phyloP scores from a whole-genome alignment of 2,888 invertebrate species.

The Drosophila recens region DNA sequence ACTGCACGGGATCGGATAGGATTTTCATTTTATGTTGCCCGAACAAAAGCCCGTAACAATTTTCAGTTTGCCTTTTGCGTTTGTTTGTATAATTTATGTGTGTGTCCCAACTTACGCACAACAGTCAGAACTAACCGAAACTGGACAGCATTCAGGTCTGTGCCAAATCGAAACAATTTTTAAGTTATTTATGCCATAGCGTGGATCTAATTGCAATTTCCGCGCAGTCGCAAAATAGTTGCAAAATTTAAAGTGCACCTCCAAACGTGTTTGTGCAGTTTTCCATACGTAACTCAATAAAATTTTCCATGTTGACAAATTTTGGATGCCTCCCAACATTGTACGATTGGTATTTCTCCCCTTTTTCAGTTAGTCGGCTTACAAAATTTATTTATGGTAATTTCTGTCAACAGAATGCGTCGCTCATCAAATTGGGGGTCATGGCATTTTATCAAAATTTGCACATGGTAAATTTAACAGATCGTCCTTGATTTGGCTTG shows the following conservation, averaged over 20 bases:
- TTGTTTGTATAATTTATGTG: conserved; percentile 71
- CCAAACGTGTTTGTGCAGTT: conserved; percentile 26
- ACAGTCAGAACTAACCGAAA: conserved; percentile 3
- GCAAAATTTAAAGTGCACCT: conserved; percentile 58
- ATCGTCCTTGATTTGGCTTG: conserved; percentile 48
- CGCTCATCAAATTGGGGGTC: conserved; percentile 39
- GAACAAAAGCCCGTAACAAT: conserved; percentile 44
- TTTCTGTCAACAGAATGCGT: conserved; percentile 62
- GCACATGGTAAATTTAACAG: conserved; percentile 70
- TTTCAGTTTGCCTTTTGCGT: conserved; percentile 57
- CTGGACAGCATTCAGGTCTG: background rate
- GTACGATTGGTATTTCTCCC: conserved; percentile 8
- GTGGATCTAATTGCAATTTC: conserved; percentile 74
- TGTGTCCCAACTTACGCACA: conserved; percentile 45
- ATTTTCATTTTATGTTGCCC: conserved; percentile 70
- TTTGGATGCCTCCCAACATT: conserved; percentile 10
- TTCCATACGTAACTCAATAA: conserved; percentile 62
- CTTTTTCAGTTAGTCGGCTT: conserved; percentile 16
- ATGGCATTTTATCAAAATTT: conserved; percentile 59
- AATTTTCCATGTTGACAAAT: conserved; percentile 47
- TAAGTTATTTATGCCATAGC: conserved; percentile 68
- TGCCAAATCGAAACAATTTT: conserved; percentile 17
- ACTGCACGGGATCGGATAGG: conserved; percentile 42
- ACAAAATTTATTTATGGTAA: conserved; percentile 75
- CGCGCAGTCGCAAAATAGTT: conserved; percentile 71